phyloP scores from a whole-genome alignment of 2,888 invertebrate species.

The Rhorus exstirpatorius region DNA sequence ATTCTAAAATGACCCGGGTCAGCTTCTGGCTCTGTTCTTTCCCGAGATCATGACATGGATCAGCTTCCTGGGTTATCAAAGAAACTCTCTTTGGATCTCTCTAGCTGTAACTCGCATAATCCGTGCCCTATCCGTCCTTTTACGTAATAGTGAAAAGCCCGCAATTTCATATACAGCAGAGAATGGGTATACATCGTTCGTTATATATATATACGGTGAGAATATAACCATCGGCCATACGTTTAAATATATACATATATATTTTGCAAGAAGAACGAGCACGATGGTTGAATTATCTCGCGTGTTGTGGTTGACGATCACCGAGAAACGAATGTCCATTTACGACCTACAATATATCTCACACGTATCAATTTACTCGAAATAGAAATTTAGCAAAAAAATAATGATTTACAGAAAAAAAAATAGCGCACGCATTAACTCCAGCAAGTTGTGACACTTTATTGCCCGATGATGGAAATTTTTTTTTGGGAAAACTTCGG shows the following conservation, averaged over 20 bases:
- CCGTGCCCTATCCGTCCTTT: slow-evolving; percentile 68
- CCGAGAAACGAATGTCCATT: slow-evolving; percentile 29
- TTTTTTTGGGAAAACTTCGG: too few relatives aligned
- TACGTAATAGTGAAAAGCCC: slow-evolving; percentile 74
- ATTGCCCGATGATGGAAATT: too few relatives aligned
- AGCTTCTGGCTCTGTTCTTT: not conserved
- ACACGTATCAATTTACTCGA: too few relatives aligned
- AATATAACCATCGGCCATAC: slow-evolving; percentile 9
- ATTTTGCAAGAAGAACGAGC: too few relatives aligned
- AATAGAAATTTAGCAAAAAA: too few relatives aligned
- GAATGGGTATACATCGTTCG: slow-evolving; percentile 15
- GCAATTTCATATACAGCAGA: slow-evolving; percentile 21
- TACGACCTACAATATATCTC: slow-evolving; percentile 8
- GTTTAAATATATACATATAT: slow-evolving; percentile 3
- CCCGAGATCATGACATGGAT: slow-evolving; percentile 41
- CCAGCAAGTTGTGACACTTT: too few relatives aligned
- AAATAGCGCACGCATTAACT: too few relatives aligned
- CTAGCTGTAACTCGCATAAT: slow-evolving; percentile 56
- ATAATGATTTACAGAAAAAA: too few relatives aligned
- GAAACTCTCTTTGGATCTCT: slow-evolving; percentile 52
- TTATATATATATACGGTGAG: not conserved
- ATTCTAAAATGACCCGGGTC: slow-evolving; percentile 40
- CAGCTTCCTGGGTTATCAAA: slow-evolving; percentile 66
- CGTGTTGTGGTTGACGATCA: slow-evolving; percentile 25
- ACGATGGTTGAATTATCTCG: slow-evolving; percentile 20